Evolutionary conservation across 2,797 vertebrate genomes (phyloP).

Genomic region (Etheostoma nigrum): DNA sequence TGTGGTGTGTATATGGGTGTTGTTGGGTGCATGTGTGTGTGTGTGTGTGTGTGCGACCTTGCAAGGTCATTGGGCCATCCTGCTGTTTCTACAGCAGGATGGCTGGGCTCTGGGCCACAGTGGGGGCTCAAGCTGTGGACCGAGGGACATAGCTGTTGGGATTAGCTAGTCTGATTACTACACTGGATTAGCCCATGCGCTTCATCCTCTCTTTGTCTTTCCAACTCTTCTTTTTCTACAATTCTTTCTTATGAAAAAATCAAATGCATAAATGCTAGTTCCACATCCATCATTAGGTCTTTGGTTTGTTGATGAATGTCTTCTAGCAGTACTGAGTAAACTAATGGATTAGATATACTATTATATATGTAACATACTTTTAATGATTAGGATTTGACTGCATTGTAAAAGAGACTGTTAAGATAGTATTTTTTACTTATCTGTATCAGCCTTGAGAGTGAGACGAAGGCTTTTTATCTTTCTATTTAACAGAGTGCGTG

Average conservation of each 20-base stretch:
- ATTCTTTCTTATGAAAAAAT: not conserved
- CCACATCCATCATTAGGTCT: not conserved
- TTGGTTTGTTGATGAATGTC: not conserved
- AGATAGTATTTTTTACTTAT: slow-evolving; percentile 26
- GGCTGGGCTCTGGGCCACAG: slow-evolving; percentile 44
- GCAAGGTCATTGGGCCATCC: slow-evolving; percentile 68
- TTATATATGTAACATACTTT: not conserved
- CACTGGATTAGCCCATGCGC: slow-evolving; percentile 68
- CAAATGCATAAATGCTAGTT: not conserved
- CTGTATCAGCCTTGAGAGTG: slow-evolving; percentile 34
- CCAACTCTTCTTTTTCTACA: slow-evolving; percentile 18
- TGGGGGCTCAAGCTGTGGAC: slow-evolving; percentile 53
- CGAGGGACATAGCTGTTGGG: slow-evolving; percentile 59
- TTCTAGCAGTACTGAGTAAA: not conserved
- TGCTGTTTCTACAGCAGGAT: slow-evolving; percentile 59
- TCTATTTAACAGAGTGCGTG: slow-evolving; percentile 23
- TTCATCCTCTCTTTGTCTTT: slow-evolving; percentile 36
- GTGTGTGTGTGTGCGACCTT: slow-evolving; percentile 42
- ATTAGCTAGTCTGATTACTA: slow-evolving; percentile 76
- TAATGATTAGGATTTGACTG: slow-evolving; percentile 20
- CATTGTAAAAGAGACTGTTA: slow-evolving; percentile 22
- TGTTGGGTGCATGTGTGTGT: slow-evolving; percentile 1
- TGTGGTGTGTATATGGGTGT: not conserved
- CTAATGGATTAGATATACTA: slow-evolving; percentile 3
- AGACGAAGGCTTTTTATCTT: slow-evolving; percentile 20